Evolutionary conservation across 2,797 vertebrate genomes (phyloP).

Genomic region (Oreonectes daqikongensis): DNA sequence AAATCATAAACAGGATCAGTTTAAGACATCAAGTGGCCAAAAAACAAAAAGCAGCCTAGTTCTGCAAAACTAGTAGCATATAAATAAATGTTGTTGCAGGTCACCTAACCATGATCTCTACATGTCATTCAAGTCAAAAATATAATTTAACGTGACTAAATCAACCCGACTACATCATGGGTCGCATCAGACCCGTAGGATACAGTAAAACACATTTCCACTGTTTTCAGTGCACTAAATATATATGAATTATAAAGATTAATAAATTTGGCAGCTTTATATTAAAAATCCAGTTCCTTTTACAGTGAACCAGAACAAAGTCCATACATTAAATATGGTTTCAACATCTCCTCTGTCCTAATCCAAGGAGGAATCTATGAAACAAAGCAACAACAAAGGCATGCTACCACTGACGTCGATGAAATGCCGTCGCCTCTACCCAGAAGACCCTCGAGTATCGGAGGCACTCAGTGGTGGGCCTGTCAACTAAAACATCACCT

Average conservation of each 20-base stretch:
- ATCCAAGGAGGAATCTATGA: conserved; percentile 60
- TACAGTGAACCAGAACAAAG: conserved; percentile 30
- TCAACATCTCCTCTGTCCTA: conserved; percentile 57
- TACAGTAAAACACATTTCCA: not conserved
- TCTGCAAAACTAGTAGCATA: not conserved
- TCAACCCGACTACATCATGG: not conserved
- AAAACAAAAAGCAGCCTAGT: not conserved
- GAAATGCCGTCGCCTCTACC: conserved; percentile 43
- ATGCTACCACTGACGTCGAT: conserved; percentile 58
- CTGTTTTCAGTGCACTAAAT: conserved; percentile 7
- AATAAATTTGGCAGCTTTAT: conserved; percentile 49
- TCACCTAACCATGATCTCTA: not conserved
- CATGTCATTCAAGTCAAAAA: not conserved
- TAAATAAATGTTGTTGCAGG: not conserved
- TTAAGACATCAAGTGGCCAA: not conserved
- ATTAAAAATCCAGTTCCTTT: conserved; percentile 44
- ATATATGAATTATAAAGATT: conserved; percentile 39
- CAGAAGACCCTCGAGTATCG: conserved; percentile 38
- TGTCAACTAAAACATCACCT: conserved; percentile 56
- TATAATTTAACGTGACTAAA: not conserved
- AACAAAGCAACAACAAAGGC: conserved; percentile 64
- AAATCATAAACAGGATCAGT: not conserved
- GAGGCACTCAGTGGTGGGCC: conserved; percentile 37
- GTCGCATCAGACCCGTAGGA: not conserved
- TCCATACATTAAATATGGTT: conserved; percentile 48